phyloP scores from a whole-genome alignment of 2,113 vertebrate genomes.

The Edolisoma coerulescens region DNA sequence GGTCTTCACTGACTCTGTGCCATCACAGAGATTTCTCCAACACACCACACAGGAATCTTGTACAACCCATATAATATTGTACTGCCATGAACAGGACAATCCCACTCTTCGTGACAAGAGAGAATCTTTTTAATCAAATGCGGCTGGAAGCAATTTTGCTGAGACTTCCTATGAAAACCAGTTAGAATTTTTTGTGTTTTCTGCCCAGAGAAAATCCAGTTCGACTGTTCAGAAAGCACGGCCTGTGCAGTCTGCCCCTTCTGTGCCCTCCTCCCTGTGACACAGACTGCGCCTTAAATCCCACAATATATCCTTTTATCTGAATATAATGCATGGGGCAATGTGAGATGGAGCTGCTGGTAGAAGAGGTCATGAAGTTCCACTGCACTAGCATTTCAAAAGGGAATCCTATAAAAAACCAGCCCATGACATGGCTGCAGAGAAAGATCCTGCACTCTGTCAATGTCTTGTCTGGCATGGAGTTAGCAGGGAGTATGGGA shows the following conservation, averaged over 20 bases:
- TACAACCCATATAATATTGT: background rate
- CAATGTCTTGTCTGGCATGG: constrained; percentile 44
- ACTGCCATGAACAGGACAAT: background rate
- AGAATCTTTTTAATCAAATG: background rate
- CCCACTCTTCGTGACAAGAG: background rate
- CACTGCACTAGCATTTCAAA: background rate
- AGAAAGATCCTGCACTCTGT: constrained; percentile 37
- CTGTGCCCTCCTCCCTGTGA: background rate
- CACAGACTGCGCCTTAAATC: background rate
- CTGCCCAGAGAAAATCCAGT: background rate
- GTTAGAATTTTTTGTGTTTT: background rate
- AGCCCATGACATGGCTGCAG: background rate
- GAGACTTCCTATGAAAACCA: background rate
- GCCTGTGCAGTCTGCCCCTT: background rate
- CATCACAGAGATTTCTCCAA: background rate
- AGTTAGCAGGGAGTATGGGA: background rate
- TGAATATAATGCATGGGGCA: background rate
- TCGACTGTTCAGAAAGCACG: background rate
- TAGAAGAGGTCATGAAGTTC: constrained; percentile 36
- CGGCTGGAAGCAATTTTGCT: background rate
- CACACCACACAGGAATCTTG: background rate
- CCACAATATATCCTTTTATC: constrained; percentile 24
- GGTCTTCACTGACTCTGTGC: background rate
- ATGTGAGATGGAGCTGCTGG: background rate
- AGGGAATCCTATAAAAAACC: constrained; percentile 4